phyloP scores from a whole-genome alignment of 1,140 invertebrate species.

The Ptiloglossa arizonensis region DNA sequence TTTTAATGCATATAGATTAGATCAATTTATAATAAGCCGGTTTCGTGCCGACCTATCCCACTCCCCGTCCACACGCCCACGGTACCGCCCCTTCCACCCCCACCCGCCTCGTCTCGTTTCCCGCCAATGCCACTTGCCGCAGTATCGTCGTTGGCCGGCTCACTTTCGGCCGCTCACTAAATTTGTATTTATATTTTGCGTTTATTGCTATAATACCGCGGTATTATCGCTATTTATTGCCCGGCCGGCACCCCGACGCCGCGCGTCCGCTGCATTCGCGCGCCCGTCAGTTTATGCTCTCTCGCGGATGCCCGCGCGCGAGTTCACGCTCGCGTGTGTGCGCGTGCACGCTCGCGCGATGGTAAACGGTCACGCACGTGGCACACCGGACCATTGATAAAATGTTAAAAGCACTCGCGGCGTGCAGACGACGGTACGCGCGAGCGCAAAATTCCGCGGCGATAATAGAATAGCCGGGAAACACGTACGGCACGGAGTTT shows the following conservation, averaged over 20 bases:
- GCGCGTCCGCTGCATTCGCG: conserved; percentile 60
- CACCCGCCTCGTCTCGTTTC: background rate
- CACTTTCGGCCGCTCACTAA: conserved; percentile 62
- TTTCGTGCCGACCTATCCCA: conserved; percentile 57
- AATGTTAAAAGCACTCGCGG: conserved; percentile 68
- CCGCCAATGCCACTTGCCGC: conserved; percentile 45
- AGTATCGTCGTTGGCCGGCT: conserved; percentile 5
- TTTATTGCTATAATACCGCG: conserved; percentile 76
- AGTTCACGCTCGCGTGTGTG: background rate
- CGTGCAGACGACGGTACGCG: no score
- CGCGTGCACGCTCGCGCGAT: conserved; percentile 44
- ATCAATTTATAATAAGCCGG: conserved; percentile 81
- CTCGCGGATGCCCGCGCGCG: background rate
- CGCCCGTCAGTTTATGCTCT: background rate
- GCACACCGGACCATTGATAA: conserved; percentile 66
- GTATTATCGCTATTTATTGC: conserved; percentile 79
- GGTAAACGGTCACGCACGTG: conserved; percentile 52
- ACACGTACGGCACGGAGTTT: conserved; percentile 55
- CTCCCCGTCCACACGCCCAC: background rate
- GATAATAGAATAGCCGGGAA: conserved; percentile 68
- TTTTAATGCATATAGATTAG: conserved; percentile 81
- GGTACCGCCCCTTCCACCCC: background rate
- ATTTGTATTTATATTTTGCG: conserved; percentile 80
- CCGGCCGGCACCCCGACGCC: conserved; percentile 64
- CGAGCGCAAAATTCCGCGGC: conserved; percentile 55